Percentiles rank a stretch among this genome's conserved stretches.
phyloP scores from a whole-genome alignment of 2,113 vertebrate genomes.

The Gallinago jamesoni region DNA sequence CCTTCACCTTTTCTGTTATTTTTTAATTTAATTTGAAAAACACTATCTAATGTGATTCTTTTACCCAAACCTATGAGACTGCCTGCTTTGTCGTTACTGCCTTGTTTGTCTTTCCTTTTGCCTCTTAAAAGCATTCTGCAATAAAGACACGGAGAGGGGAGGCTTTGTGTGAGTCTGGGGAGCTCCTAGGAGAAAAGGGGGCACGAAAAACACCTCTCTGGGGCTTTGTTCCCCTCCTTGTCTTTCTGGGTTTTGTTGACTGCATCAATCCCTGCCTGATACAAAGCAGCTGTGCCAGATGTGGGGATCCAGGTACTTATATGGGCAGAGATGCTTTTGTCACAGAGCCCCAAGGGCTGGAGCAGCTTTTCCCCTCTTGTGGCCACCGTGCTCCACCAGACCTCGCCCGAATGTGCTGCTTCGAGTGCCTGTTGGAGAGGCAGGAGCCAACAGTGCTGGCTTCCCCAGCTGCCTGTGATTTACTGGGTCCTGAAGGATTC shows the following conservation, averaged over 20 bases:
- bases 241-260: not conserved
- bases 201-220: not conserved
- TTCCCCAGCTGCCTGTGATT: not conserved
- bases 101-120: not conserved
- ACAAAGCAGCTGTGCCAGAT: not conserved
- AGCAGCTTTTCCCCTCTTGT: not conserved
- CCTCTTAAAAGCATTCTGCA: not conserved
- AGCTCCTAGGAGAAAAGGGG: conserved; percentile 17
- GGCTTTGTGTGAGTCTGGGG: not conserved
- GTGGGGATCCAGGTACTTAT: not conserved
- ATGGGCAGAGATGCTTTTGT: not conserved
- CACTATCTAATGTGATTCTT: not conserved
- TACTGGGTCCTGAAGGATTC: not conserved
- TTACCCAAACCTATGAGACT: not conserved
- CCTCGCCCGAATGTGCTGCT: not conserved
- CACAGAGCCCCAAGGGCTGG: not conserved
- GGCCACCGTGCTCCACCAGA: not conserved
- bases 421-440: not conserved
- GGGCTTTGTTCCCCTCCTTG: not conserved
- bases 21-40: not conserved
- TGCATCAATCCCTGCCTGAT: no score
- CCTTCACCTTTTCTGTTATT: not conserved
- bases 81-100: not conserved
- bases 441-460: not conserved
- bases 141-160: not conserved